A percentile compares a stretch with the other conserved stretches of the same genome.
phyloP scores from a whole-genome alignment of 2,113 vertebrate species.

The Notechis scutatus region DNA sequence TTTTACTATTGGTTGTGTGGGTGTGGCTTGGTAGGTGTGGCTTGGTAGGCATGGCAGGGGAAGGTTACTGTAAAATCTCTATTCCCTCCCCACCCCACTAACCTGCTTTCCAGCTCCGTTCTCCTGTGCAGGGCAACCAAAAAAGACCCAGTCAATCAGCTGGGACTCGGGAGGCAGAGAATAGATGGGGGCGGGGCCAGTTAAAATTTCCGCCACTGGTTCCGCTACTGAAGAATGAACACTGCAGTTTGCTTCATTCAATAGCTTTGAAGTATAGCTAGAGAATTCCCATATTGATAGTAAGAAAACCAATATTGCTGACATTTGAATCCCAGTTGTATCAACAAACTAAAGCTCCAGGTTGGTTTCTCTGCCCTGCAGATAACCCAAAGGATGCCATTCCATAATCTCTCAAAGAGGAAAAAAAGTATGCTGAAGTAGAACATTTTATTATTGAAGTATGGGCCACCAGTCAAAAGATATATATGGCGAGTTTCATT shows the following conservation, averaged over 20 bases:
- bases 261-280: not conserved
- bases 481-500: not conserved
- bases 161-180: too few species aligned
- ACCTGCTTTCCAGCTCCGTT: too few species aligned
- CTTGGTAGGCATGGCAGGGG: too few species aligned
- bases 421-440: too few species aligned
- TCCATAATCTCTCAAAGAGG: not conserved
- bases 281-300: not conserved
- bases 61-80: too few species aligned
- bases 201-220: too few species aligned
- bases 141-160: too few species aligned
- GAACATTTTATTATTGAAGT: not conserved
- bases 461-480: not conserved
- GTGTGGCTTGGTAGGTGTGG: too few species aligned
- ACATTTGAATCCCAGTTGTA: not conserved
- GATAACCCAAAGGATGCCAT: not conserved
- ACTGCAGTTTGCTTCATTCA: not conserved
- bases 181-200: too few species aligned
- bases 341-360: not conserved
- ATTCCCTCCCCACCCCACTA: too few species aligned
- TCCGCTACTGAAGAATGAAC: not conserved
- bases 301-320: not conserved
- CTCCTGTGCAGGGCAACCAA: too few species aligned
- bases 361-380: not conserved
- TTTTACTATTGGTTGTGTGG: too few species aligned